These are phyloP conservation scores for Phalera bucephala DNA, from an alignment of 2,888 invertebrate species.

Conservation along the genomic window DNA sequence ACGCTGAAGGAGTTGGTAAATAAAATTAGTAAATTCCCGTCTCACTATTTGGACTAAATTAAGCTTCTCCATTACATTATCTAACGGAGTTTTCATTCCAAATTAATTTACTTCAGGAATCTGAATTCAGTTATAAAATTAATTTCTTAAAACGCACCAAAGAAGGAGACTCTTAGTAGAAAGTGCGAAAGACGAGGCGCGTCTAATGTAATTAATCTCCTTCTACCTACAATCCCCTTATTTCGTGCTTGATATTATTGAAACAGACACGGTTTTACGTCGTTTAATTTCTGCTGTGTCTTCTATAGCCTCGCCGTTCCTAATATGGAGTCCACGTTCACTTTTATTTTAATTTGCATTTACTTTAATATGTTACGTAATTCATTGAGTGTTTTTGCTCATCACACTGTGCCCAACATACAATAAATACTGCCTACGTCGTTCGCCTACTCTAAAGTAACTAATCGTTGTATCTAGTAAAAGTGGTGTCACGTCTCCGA, in stretches of 20 bases:
- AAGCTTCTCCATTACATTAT: conserved; percentile 34
- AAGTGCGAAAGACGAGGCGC: conserved; percentile 42
- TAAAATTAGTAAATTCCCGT: too few species aligned
- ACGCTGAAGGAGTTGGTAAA: too few species aligned
- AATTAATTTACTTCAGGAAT: conserved; percentile 48
- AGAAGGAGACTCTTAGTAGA: conserved; percentile 45
- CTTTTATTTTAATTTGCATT: conserved; percentile 28
- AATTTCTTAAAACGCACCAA: conserved; percentile 44
- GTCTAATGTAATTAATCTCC: conserved; percentile 62
- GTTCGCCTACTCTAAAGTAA: conserved; percentile 33
- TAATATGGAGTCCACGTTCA: conserved; percentile 14
- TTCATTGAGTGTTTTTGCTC: conserved; percentile 30
- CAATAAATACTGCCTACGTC: conserved; percentile 29
- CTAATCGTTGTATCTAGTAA: conserved; percentile 37
- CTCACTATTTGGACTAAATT: conserved; percentile 22
- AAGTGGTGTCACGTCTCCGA: conserved; percentile 43
- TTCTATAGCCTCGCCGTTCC: conserved; percentile 12
- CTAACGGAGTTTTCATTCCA: conserved; percentile 41
- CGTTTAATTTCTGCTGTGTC: conserved; percentile 9
- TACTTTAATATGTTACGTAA: conserved; percentile 23
- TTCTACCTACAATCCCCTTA: conserved; percentile 38
- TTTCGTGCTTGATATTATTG: conserved; percentile 42
- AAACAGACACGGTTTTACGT: conserved; percentile 29
- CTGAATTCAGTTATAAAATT: conserved; percentile 59
- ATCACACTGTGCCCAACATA: conserved; percentile 13